phyloP scores from a whole-genome alignment of 2,888 invertebrate species.

The Drosophila nr. fundita region DNA sequence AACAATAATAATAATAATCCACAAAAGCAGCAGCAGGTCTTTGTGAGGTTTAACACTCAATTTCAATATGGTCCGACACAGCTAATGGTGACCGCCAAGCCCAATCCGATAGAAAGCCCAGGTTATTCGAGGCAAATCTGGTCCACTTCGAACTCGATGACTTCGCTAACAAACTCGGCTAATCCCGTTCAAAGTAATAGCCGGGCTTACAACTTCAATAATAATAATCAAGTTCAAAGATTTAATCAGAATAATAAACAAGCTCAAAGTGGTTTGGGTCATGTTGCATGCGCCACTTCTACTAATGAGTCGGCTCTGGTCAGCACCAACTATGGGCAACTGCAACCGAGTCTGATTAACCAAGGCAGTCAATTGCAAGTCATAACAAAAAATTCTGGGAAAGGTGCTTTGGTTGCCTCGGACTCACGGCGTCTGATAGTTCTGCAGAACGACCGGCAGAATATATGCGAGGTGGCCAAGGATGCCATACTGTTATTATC shows the following conservation, averaged over 20 bases:
- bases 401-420: background rate
- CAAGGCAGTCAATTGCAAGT: background rate
- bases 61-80: conserved; percentile 1
- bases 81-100: background rate
- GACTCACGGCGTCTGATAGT: conserved; percentile 32
- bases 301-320: background rate
- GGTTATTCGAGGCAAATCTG: background rate
- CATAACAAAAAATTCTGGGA: background rate
- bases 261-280: conserved; percentile 4
- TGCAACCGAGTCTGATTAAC: background rate
- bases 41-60: conserved; percentile 17
- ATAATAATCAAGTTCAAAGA: background rate
- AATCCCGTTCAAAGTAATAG: background rate
- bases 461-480: conserved; percentile 41
- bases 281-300: background rate
- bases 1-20: background rate
- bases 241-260: background rate
- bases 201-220: background rate
- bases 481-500: conserved; percentile 60
- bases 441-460: conserved; percentile 9
- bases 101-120: background rate
- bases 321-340: background rate
- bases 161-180: background rate
- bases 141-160: background rate
- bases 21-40: conserved; percentile 10